Evolutionary conservation across 2,797 vertebrate species (phyloP).

Genomic region (Lithobates sylvaticus): DNA sequence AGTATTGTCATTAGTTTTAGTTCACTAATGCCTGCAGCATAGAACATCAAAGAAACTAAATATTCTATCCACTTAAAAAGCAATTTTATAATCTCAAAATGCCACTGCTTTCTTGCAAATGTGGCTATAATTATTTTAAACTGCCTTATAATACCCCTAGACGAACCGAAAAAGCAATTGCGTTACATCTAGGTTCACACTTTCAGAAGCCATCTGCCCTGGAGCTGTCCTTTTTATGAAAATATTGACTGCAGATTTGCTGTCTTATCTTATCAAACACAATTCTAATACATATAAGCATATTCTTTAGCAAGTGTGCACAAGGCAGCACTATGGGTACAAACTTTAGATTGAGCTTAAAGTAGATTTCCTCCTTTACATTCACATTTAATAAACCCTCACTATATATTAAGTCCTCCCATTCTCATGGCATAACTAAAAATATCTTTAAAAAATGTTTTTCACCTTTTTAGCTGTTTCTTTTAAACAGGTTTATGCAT

Average conservation of each 20-base stretch:
- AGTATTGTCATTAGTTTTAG: slow-evolving; percentile 75
- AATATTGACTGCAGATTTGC: slow-evolving; percentile 43
- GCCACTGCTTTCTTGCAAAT: slow-evolving; percentile 72
- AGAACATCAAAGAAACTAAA: slow-evolving; percentile 69
- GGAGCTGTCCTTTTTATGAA: slow-evolving; percentile 50
- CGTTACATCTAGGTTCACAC: slow-evolving; percentile 64
- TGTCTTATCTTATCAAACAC: slow-evolving; percentile 37
- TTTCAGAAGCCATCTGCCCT: slow-evolving; percentile 45
- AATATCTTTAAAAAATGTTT: no score
- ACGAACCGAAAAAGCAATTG: slow-evolving; percentile 68
- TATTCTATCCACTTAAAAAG: slow-evolving; percentile 73
- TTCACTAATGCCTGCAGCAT: slow-evolving; percentile 70
- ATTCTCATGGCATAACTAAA: no score
- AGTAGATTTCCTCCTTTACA: no score
- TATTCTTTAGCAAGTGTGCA: not conserved
- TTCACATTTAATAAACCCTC: no score
- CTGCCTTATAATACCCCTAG: slow-evolving; percentile 72
- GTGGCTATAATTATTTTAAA: slow-evolving; percentile 78
- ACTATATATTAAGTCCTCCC: no score
- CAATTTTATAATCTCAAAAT: slow-evolving; percentile 74
- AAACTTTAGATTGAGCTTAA: not conserved
- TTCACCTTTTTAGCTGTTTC: no score
- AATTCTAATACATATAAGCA: slow-evolving; percentile 37
- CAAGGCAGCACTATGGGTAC: not conserved
- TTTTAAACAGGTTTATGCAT: no score